Conservation (phyloP, 2,888 invertebrate species). For the Calliphora vomitoria region DNA sequence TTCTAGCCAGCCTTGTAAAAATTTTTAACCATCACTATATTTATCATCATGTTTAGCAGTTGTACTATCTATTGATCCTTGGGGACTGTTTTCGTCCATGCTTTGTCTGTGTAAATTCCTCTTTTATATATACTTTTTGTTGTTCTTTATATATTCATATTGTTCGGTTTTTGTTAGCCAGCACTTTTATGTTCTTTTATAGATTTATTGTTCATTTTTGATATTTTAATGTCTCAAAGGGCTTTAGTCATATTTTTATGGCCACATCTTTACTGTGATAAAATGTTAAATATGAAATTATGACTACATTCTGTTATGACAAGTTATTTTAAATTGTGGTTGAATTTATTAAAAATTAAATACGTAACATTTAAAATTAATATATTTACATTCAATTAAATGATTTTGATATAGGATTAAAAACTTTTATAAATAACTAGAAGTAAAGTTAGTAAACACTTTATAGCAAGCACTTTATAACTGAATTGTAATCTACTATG, state of each 20-base stretch:
- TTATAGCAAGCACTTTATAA: no score
- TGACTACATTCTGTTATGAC: neutral
- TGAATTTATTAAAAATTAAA: neutral
- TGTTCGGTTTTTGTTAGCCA: neutral
- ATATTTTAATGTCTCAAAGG: constrained; percentile 21
- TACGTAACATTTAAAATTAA: no score
- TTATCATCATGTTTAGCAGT: neutral
- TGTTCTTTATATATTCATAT: neutral
- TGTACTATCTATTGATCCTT: neutral
- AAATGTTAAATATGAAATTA: constrained; percentile 26
- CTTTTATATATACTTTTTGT: neutral
- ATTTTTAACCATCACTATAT: neutral
- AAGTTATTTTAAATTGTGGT: neutral
- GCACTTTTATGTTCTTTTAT: constrained; percentile 17
- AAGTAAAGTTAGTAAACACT: no score
- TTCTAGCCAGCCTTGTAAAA: neutral
- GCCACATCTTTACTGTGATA: constrained; percentile 4
- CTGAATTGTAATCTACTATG: no score
- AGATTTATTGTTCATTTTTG: constrained; percentile 25
- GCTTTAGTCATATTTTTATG: constrained; percentile 7
- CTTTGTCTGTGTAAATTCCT: neutral
- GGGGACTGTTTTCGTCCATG: neutral
- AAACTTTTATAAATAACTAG: no score
- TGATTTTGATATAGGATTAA: no score
- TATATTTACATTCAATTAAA: neutral